Percentiles rank a stretch among this genome's conserved stretches.
phyloP scores from a whole-genome alignment of 2,888 invertebrate species.

The Brachyptera putata region DNA sequence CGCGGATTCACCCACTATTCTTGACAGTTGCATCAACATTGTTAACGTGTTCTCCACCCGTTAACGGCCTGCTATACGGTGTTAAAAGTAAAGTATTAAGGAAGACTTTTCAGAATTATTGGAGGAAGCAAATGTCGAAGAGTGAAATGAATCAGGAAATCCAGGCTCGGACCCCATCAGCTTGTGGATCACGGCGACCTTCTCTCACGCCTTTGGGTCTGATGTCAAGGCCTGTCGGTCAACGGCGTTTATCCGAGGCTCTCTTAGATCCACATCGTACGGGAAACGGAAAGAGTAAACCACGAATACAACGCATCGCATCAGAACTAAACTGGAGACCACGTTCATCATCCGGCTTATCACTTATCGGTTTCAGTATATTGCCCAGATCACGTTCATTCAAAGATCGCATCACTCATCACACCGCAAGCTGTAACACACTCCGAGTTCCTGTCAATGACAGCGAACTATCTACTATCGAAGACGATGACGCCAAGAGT shows the following conservation, averaged over 20 bases:
- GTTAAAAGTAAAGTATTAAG: slow-evolving; percentile 66
- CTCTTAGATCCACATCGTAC: slow-evolving; percentile 43
- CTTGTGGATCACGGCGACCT: slow-evolving; percentile 68
- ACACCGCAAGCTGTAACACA: slow-evolving; percentile 32
- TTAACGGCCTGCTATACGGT: slow-evolving; percentile 75
- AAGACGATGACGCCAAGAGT: slow-evolving; percentile 22
- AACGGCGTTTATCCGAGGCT: slow-evolving; percentile 55
- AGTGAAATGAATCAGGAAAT: slow-evolving; percentile 76
- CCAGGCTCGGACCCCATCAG: slow-evolving; percentile 73
- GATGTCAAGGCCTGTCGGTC: slow-evolving; percentile 47
- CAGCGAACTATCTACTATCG: slow-evolving; percentile 34
- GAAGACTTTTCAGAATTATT: slow-evolving; percentile 70
- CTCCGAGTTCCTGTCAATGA: slow-evolving; percentile 29
- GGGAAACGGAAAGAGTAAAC: slow-evolving; percentile 19
- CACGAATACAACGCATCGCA: slow-evolving; percentile 47
- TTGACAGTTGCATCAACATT: slow-evolving; percentile 61
- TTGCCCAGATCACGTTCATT: slow-evolving; percentile 27
- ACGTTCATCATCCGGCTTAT: slow-evolving; percentile 23
- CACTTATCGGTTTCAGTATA: slow-evolving; percentile 14
- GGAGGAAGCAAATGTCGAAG: slow-evolving; percentile 72
- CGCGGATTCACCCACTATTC: slow-evolving; percentile 48
- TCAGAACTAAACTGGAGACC: slow-evolving; percentile 52
- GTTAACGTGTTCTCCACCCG: slow-evolving; percentile 64
- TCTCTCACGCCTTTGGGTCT: slow-evolving; percentile 58
- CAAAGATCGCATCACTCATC: slow-evolving; percentile 22